phyloP scores from a whole-genome alignment of 2,113 vertebrate species.

The Psilopogon haemacephalus region DNA sequence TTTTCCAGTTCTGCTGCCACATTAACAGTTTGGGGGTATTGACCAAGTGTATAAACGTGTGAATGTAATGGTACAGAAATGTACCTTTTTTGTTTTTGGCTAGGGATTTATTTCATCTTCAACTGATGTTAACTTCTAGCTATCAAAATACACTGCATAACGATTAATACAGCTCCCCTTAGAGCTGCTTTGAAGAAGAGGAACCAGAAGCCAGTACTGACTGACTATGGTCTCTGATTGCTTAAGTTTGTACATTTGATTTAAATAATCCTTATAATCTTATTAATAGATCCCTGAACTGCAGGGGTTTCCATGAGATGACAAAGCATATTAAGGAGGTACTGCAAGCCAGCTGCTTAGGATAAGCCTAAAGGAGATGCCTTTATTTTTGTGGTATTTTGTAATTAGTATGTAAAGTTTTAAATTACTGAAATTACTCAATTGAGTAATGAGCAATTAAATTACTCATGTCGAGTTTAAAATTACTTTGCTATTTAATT shows the following conservation, averaged over 20 bases:
- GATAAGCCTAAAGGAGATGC: not conserved
- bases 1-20: not conserved
- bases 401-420: not conserved
- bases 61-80: not conserved
- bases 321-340: not conserved
- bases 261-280: not conserved
- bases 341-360: not conserved
- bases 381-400: not conserved
- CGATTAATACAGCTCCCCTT: not conserved
- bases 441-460: not conserved
- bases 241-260: not conserved
- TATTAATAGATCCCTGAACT: not conserved
- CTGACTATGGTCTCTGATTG: not conserved
- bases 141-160: not conserved
- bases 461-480: not conserved
- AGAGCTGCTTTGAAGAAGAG: not conserved
- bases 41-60: not conserved
- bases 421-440: not conserved
- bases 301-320: not conserved
- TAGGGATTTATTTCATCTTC: not conserved
- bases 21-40: not conserved
- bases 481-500: not conserved
- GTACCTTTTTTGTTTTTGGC: too few species aligned
- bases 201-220: not conserved
- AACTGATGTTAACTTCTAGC: not conserved